A percentile compares a stretch with the other conserved stretches of the same genome.
These are phyloP conservation scores for Ictalurus punctatus DNA, from an alignment of 2,113 vertebrate genomes.

Conservation along the genomic window DNA sequence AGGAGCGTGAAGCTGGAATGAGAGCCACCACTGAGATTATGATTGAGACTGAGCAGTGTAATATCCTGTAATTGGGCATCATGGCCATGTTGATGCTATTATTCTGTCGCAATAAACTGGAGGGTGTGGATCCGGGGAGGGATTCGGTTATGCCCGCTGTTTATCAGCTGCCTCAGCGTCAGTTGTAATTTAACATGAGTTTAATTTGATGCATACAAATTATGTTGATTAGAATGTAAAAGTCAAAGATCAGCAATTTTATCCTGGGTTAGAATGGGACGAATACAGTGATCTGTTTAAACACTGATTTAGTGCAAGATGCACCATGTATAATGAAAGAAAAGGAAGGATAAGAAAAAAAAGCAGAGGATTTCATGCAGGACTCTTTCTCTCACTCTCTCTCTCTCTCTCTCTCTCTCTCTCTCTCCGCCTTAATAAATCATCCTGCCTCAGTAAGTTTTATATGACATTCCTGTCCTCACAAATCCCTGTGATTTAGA, in stretches of 20 bases:
- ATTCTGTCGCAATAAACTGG: slow-evolving; percentile 48
- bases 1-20: not conserved
- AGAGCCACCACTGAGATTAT: slow-evolving; percentile 16
- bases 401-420: not conserved
- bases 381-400: not conserved
- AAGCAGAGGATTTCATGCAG: not conserved
- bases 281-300: not conserved
- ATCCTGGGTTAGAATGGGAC: not conserved
- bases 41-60: slow-evolving; percentile 39
- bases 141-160: not conserved
- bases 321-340: not conserved
- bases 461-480: not conserved
- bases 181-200: not conserved
- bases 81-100: slow-evolving; percentile 51
- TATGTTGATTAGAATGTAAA: not conserved
- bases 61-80: slow-evolving; percentile 60
- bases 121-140: slow-evolving; percentile 4
- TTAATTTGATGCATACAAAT: not conserved
- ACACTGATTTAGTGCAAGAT: not conserved
- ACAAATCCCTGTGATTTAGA: slow-evolving; percentile 12
- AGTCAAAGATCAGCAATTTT: not conserved
- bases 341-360: not conserved
- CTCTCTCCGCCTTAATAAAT: slow-evolving; percentile 14
- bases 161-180: not conserved
- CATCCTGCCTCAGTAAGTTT: slow-evolving; percentile 20